Conservation (phyloP, 1,140 invertebrate species). For the Elymnias hypermnestra region DNA sequence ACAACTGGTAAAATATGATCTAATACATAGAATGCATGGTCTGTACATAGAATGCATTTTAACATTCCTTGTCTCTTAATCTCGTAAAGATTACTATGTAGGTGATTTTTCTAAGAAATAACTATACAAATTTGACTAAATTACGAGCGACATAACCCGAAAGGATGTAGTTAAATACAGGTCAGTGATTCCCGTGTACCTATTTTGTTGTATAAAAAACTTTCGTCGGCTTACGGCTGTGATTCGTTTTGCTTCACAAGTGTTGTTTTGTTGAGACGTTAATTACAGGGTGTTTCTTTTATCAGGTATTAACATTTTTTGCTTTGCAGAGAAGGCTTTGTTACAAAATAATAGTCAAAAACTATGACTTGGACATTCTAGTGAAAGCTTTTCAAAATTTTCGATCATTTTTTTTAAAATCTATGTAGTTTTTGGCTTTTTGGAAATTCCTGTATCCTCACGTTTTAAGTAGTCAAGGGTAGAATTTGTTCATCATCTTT, state of each 20-base stretch:
- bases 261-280: conserved; percentile 34
- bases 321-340: too few species aligned
- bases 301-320: not conserved
- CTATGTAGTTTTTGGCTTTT: too few species aligned
- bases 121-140: not conserved
- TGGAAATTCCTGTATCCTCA: too few species aligned
- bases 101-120: not conserved
- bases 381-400: not conserved
- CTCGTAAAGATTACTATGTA: too few species aligned
- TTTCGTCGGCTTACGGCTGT: conserved; percentile 30
- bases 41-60: too few species aligned
- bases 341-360: too few species aligned
- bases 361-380: too few species aligned
- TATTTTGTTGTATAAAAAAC: conserved; percentile 33
- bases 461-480: too few species aligned
- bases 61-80: too few species aligned
- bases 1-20: too few species aligned
- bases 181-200: conserved; percentile 30
- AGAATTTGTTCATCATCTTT: too few species aligned
- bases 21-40: too few species aligned
- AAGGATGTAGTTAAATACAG: conserved; percentile 21
- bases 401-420: not conserved
- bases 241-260: conserved; percentile 64
- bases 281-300: conserved; percentile 2
- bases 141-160: conserved; percentile 7